Base-by-base conservation (phyloP, 2,888 invertebrate species). In the Phorcus lineatus region DNA sequence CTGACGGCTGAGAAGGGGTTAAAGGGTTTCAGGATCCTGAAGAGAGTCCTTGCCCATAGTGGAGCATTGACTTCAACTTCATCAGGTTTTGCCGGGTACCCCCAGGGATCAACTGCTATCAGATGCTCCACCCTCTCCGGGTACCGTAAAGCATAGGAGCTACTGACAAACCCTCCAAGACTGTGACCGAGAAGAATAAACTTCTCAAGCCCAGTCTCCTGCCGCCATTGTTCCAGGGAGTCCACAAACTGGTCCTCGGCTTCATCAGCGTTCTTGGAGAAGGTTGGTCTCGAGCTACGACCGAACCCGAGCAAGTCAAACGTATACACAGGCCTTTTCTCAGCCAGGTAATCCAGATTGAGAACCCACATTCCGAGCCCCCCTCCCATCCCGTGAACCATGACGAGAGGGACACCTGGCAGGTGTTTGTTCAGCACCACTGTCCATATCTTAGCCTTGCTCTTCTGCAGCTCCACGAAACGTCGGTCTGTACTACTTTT, bases 311-410 rank as follows among this genome's bases (percentile, higher is more conserved):
- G 86, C 24, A 91, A 67, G 93, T 99, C 98, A 52, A 85, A 80
- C 24, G 84, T 76, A 47, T 81, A 83, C 22, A 85, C 84, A 22
- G 82, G 80, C 22, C 85, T 62, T 16, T 89, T 83, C 40, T 82
- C 77, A 16, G 97, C 96, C 11, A 99, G 94, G 0, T 95, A 94
- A 92, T 98, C 98, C 16, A 98, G 94, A 93, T 99, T 99, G 87
- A 97, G 95, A 84, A 97, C 96, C 98, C 99, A 99, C 75, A 99
- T 94, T 0, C 97, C 99, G 28, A 98, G 95, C 0, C 99, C 99
- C 0, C 98, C 96, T 13, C 97, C 99, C 91, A 99, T 95, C 0
- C 99, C 99, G 92, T 99, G 99, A 19, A 99, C 94, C 90, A 99
- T 93, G 47, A 99, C 97, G 54, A 99, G 93, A 0, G 99, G 99